Percentiles rank a stretch among this genome's conserved stretches.
Conservation (phyloP, 2,797 vertebrate species). For the Crocidura indochinensis region DNA sequence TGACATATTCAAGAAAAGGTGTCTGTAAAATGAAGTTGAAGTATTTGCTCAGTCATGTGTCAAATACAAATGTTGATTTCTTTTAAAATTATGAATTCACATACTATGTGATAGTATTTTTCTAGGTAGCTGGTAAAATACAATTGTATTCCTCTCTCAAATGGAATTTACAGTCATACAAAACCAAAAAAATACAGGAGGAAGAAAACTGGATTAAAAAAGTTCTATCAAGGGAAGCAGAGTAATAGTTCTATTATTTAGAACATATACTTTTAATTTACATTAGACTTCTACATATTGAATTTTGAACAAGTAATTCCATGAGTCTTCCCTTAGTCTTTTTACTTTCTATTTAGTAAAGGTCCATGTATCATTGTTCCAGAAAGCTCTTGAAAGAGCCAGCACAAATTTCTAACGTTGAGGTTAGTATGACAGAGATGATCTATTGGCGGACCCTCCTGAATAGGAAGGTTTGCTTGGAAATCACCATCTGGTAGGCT, state of each 20-base stretch:
- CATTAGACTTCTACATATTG: constrained; percentile 20
- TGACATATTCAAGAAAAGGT: constrained; percentile 23
- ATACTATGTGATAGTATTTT: neutral
- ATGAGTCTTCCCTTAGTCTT: neutral
- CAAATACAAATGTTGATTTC: constrained; percentile 3
- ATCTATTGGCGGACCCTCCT: constrained; percentile 34
- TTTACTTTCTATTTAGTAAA: constrained; percentile 43
- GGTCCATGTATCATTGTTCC: constrained; percentile 38
- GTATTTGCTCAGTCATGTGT: neutral
- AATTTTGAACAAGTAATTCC: constrained; percentile 55
- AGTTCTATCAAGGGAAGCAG: no score
- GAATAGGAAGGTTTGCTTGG: neutral
- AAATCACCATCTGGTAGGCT: constrained; percentile 53
- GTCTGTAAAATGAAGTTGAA: neutral
- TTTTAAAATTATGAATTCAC: constrained; percentile 19
- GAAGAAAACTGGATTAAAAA: neutral
- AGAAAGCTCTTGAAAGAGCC: neutral
- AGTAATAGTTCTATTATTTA: no score
- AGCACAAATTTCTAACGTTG: constrained; percentile 37
- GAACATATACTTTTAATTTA: neutral
- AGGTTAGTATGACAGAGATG: neutral
- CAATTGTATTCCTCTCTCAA: neutral
- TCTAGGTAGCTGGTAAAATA: neutral
- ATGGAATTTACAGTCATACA: neutral
- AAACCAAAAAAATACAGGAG: neutral